Evolutionary conservation across 64 coral and sea anemone species (phyloP), one percentile per base, ranked within the genome.

Genomic region (Orbicella faveolata): DNA sequence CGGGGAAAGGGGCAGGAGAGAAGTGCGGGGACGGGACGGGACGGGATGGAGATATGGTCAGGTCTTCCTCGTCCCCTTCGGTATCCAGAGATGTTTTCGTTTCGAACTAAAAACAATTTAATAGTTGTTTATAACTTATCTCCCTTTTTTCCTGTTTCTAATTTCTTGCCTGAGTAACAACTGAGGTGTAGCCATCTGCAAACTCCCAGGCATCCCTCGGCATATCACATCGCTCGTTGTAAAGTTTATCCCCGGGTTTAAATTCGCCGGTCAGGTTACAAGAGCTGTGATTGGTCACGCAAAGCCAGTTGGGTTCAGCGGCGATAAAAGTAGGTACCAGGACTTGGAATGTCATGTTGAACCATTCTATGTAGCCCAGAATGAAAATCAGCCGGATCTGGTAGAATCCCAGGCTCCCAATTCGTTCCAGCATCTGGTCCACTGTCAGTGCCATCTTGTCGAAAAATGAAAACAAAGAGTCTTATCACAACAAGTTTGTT

Each of bases 361-460:
- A 44, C 89, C 89, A 90, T 52, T 90, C 89, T 6, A 81, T 82
- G 41, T 73, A 90, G 19, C 89, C 80, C 19, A 90, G 55, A 70
- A 90, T 75, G 5, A 79, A n/a, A 68, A 90, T 75, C 4, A 90
- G 79, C 21, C 79, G 89, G 52, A 90, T 81, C 51, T 90, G 89
- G 25, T 90, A 90, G 12, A 39, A 36, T 14, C 89, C 89, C 18
- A 90, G 78, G 36, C 89, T 90, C 15, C 89, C 89, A 51, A 90
- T 81, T 25, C 37, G 53, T 1, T 81, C 89, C 17, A 90, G 30
- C 3, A 80, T 16, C 21, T 90, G n/a, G 65, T 90, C 89, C 16
- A 90, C 66, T 16, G 89, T 81, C 69, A 90, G 18, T 12, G 77
- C 69, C 89, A 90, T 90, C 30, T 52, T 82, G 65, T n/a, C 17